These are phyloP conservation scores for Sylvia atricapilla DNA, from an alignment of 2,113 vertebrate genomes.

Conservation along the genomic window DNA sequence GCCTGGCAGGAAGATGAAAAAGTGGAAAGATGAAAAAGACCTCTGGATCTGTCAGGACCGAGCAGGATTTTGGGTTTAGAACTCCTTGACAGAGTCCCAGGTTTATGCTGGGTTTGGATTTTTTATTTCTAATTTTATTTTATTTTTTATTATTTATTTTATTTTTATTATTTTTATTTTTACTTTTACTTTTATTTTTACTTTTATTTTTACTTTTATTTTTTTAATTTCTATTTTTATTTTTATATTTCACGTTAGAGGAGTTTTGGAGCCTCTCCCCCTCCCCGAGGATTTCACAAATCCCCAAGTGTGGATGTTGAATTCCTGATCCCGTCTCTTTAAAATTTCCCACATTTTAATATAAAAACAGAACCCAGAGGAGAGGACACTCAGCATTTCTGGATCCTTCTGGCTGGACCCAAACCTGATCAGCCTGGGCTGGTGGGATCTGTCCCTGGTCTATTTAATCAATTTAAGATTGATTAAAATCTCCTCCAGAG, in stretches of 20 bases:
- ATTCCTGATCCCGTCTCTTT: neutral
- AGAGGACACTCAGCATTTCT: neutral
- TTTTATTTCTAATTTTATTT: neutral
- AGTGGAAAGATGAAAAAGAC: neutral
- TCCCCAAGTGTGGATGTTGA: accelerated
- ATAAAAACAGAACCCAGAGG: neutral
- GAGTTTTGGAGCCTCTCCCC: neutral
- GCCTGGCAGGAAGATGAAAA: neutral
- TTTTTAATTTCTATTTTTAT: too few species aligned
- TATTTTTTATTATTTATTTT: neutral
- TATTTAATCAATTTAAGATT: neutral
- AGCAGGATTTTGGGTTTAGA: neutral
- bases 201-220: too few species aligned
- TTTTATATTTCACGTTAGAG: neutral
- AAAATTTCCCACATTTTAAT: neutral
- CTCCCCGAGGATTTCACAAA: neutral
- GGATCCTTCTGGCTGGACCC: neutral
- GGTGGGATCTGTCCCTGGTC: neutral
- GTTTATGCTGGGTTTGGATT: neutral
- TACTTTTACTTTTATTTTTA: too few species aligned
- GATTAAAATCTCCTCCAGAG: neutral
- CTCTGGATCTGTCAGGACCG: neutral
- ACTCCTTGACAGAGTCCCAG: accelerated
- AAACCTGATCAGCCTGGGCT: too few species aligned
- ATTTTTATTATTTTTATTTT: neutral